phyloP scores from a whole-genome alignment of 2,888 invertebrate species.

The Caenorhabditis wallacei region DNA sequence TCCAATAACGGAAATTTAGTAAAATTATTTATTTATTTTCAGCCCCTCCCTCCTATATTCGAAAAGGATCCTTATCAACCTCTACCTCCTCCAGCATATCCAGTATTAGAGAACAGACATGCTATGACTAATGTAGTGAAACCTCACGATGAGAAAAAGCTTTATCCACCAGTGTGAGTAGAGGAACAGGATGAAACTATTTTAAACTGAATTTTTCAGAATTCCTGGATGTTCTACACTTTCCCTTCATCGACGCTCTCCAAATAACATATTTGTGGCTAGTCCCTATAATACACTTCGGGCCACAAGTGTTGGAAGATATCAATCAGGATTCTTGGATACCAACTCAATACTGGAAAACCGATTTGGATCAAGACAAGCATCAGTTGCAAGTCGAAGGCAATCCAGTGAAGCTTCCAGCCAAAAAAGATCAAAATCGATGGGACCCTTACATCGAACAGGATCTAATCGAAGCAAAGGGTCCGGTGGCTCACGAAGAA shows the following conservation, averaged over 20 bases:
- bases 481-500: constrained; percentile 63
- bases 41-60: constrained; percentile 78
- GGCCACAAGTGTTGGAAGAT: constrained; percentile 73
- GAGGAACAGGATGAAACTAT: constrained; percentile 13
- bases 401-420: constrained; percentile 66
- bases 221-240: constrained; percentile 82
- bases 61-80: constrained; percentile 83
- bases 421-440: constrained; percentile 72
- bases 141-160: constrained; percentile 82
- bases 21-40: no score
- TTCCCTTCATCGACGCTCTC: constrained; percentile 78
- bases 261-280: constrained; percentile 79
- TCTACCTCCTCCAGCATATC: constrained; percentile 81
- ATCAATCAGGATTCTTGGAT: constrained; percentile 68
- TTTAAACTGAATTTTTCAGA: constrained; percentile 63
- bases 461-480: constrained; percentile 65
- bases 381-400: constrained; percentile 63
- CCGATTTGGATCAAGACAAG: constrained; percentile 53
- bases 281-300: constrained; percentile 83
- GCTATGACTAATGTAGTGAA: constrained; percentile 80
- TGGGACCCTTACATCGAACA: constrained; percentile 73
- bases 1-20: no score
- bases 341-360: constrained; percentile 66
- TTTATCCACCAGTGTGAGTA: constrained; percentile 83
- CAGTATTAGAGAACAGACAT: constrained; percentile 82